Evolutionary conservation across 2,888 invertebrate genomes (phyloP).

Genomic region (Epirrhoe alternata): DNA sequence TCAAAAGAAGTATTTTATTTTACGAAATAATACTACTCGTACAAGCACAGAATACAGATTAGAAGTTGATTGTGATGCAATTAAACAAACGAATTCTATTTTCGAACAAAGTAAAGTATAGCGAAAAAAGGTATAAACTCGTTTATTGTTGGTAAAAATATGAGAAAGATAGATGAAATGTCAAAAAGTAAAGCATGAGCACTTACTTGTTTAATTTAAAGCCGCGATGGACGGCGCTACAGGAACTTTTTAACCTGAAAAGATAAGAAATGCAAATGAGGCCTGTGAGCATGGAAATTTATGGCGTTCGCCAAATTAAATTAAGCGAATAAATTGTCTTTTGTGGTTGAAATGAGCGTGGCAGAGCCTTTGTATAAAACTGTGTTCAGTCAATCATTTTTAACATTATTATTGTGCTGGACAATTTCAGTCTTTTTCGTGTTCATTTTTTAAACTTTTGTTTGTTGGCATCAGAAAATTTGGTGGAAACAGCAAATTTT

Average conservation of each 20-base stretch:
- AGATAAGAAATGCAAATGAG: conserved; percentile 56
- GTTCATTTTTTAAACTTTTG: background rate
- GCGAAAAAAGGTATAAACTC: no score
- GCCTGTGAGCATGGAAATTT: conserved; percentile 50
- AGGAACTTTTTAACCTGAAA: conserved; percentile 80
- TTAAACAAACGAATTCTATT: no score
- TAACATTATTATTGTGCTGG: background rate
- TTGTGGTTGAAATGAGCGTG: conserved; percentile 30
- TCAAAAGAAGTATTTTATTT: no score
- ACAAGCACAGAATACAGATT: no score
- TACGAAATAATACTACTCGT: no score
- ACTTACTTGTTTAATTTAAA: conserved; percentile 74
- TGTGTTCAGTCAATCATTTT: conserved; percentile 5
- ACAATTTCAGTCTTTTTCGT: background rate
- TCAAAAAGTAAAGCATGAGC: conserved; percentile 29
- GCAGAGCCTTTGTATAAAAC: conserved; percentile 1
- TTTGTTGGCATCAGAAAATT: no score
- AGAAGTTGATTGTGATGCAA: no score
- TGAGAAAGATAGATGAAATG: background rate
- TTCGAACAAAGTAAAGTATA: no score
- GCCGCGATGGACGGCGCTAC: conserved; percentile 72
- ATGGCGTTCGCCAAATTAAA: conserved; percentile 50
- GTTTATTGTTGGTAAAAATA: background rate
- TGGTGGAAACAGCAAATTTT: no score
- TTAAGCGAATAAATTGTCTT: conserved; percentile 47